Evolutionary conservation across 2,797 vertebrate genomes (phyloP).

Genomic region (Hybognathus amarus): DNA sequence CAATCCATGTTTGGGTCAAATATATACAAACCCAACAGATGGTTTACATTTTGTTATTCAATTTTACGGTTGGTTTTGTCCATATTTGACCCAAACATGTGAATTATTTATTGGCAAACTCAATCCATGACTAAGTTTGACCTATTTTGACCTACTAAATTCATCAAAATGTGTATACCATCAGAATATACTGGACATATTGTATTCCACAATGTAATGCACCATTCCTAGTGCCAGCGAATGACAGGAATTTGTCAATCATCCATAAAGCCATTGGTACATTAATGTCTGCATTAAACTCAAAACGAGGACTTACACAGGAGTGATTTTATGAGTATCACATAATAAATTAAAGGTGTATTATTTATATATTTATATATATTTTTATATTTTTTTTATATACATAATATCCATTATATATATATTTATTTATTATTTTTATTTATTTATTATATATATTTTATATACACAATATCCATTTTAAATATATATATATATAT

Average conservation of each 20-base stretch:
- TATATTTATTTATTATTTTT: no score
- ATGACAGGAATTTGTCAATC: background rate
- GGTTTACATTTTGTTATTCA: no score
- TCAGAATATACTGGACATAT: background rate
- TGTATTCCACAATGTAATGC: background rate
- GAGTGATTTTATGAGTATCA: background rate
- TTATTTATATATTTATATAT: no score
- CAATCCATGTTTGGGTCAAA: no score
- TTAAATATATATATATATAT: no score
- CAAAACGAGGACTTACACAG: no score
- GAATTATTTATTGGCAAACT: background rate
- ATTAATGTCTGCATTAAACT: background rate
- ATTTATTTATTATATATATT: no score
- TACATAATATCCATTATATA: background rate
- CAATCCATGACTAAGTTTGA: background rate
- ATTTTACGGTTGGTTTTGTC: no score
- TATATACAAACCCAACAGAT: no score
- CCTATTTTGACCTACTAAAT: background rate
- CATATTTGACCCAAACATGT: no score
- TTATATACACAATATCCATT: background rate
- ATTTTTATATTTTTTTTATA: no score
- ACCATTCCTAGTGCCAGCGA: background rate
- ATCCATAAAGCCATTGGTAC: background rate
- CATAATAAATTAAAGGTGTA: no score
- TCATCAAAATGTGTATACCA: background rate